These are phyloP conservation scores for Drosophila punjabiensis DNA, from an alignment of 1,140 invertebrate genomes.

Conservation along the genomic window DNA sequence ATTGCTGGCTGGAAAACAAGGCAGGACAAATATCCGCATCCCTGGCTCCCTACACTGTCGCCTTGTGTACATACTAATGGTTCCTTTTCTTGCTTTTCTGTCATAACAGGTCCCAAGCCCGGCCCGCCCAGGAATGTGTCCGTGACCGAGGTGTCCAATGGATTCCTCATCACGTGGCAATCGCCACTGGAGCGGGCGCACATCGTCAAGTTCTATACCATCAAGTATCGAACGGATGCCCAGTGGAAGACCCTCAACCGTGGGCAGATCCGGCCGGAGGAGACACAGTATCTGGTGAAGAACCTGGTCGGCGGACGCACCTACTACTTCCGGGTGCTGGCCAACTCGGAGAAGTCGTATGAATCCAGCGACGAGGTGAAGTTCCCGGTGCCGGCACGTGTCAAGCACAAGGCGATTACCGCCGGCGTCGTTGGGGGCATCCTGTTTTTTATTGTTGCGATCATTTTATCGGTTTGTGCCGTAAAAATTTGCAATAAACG, in stretches of 20 bases:
- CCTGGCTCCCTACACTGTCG: background rate
- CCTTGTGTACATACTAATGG: constrained; percentile 39
- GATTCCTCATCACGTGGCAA: constrained; percentile 95
- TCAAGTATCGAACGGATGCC: constrained; percentile 95
- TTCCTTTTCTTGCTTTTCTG: constrained; percentile 12
- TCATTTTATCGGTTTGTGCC: constrained; percentile 97
- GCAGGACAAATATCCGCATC: constrained; percentile 14
- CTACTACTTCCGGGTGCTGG: constrained; percentile 95
- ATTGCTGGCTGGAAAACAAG: constrained; percentile 44
- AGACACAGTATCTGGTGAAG: constrained; percentile 95
- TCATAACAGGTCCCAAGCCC: constrained; percentile 92
- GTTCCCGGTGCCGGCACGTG: constrained; percentile 93
- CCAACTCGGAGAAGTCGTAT: constrained; percentile 93
- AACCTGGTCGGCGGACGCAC: constrained; percentile 95
- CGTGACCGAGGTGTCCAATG: constrained; percentile 93
- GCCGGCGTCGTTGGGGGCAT: constrained; percentile 97
- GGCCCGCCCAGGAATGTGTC: constrained; percentile 94
- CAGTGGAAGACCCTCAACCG: constrained; percentile 95
- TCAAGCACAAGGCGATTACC: constrained; percentile 96
- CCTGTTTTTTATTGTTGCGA: constrained; percentile 97
- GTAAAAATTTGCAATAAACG: constrained; percentile 99
- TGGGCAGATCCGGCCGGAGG: constrained; percentile 94
- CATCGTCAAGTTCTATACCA: constrained; percentile 95
- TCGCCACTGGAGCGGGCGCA: constrained; percentile 91
- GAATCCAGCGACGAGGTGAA: constrained; percentile 94